These are phyloP conservation scores for Agonopterix subpropinquella DNA, from an alignment of 2,888 invertebrate genomes.

Conservation along the genomic window DNA sequence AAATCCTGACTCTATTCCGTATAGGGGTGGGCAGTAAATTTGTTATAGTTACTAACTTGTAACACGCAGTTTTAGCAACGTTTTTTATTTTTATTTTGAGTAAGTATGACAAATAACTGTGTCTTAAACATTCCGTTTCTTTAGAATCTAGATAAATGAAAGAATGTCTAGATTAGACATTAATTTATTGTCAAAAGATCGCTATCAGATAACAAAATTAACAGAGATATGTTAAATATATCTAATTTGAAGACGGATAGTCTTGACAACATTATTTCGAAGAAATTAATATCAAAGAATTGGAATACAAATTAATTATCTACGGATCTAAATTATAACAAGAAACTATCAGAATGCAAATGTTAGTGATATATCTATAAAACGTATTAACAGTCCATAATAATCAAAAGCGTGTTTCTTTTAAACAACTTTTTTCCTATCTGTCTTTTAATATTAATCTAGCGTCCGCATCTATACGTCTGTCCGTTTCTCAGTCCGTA, in stretches of 20 bases:
- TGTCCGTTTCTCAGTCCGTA: conserved; percentile 45
- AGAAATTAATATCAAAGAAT: conserved; percentile 20
- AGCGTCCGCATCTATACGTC: conserved; percentile 56
- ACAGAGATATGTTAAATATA: conserved; percentile 4
- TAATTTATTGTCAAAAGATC: conserved; percentile 14
- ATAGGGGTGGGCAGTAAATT: background rate
- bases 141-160: too few species aligned
- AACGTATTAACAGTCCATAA: conserved; percentile 25
- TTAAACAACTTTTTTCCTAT: conserved; percentile 31
- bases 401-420: conserved; percentile 30
- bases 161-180: conserved; percentile 8
- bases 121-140: too few species aligned
- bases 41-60: background rate
- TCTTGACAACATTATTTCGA: conserved; percentile 15
- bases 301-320: conserved; percentile 20
- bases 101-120: too few species aligned
- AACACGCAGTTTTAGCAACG: too few species aligned
- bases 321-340: conserved; percentile 23
- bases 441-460: conserved; percentile 56
- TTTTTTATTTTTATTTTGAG: too few species aligned
- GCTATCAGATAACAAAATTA: conserved; percentile 18
- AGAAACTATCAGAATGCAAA: conserved; percentile 46
- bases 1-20: background rate
- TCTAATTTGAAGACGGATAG: conserved; percentile 4
- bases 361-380: conserved; percentile 46